Base-by-base conservation (phyloP, 2,888 invertebrate species). In the Athrips mouffetella region DNA sequence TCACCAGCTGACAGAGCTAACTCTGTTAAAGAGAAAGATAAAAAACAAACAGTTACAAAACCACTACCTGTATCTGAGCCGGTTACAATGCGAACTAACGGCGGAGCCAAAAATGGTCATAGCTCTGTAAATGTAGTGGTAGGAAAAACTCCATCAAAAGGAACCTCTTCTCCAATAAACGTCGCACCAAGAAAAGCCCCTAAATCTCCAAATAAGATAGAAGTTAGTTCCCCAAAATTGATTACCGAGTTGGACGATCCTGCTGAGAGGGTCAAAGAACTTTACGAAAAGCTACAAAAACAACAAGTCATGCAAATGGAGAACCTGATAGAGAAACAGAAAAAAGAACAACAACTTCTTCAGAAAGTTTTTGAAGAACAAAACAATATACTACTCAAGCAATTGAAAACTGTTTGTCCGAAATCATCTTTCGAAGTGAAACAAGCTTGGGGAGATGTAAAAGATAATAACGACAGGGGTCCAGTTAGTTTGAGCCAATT, bases 291-390 rank as follows among this genome's bases (percentile, higher is more conserved):
- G 62, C 80, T 92, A 52, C 91, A 92, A 60, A 89, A 90, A 27
- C 91, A 92, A 54, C 93, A 94, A 64, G 87, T 91, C 5, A 76
- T 86, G 30, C 91, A 92, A 67, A 91, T 93, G 89, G 77, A 89
- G 0, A 89, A 86, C 46, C 70, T 94, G 45, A 82, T 93, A 2
- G 89, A 90, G 27, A 90, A 91, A 48, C 93, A 94, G 64, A 90
- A 91, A 50, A 84, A 81, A 41, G 93, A 93, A 63, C 92, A 93
- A 60, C 72, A 88, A 40, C 73, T 89, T 20, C 76, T 94, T 56
- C 91, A 92, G 59, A 86, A 91, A 60, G 88, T 91, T 35, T 93
- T 93, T 59, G 91, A 92, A 55, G 89, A 90, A 42, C 93, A 93
- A 64, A 92, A 93, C 63, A 86, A 85, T 52, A 70, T 90, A 50